phyloP scores from a whole-genome alignment of 2,888 invertebrate species.

The Leucophenga montana region DNA sequence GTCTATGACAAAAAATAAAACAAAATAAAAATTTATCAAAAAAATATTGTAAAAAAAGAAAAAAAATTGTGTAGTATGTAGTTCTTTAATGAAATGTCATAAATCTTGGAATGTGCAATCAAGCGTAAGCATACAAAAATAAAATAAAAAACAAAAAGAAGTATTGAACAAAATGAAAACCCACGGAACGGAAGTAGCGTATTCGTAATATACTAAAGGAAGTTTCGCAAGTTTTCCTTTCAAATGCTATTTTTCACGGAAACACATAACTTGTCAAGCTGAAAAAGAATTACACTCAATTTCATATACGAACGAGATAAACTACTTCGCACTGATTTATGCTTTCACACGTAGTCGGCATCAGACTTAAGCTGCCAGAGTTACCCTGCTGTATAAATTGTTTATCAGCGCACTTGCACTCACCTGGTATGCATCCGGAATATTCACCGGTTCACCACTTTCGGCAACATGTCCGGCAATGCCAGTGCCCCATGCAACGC shows the following conservation, averaged over 20 bases:
- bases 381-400: background rate
- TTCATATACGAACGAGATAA: background rate
- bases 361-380: background rate
- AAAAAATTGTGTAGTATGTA: background rate
- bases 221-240: background rate
- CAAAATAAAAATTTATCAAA: no score
- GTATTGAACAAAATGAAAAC: no score
- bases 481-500: conserved; percentile 95
- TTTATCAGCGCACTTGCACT: conserved; percentile 27
- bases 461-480: conserved; percentile 96
- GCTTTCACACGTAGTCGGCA: background rate
- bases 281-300: background rate
- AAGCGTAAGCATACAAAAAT: conserved; percentile 11
- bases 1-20: conserved; percentile 33
- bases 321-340: background rate
- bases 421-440: conserved; percentile 95
- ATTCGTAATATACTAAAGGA: no score
- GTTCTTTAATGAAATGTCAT: conserved; percentile 42
- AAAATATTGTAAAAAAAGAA: background rate
- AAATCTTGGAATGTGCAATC: conserved; percentile 48
- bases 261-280: conserved; percentile 3
- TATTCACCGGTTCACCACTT: conserved; percentile 93
- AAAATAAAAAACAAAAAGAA: background rate
- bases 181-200: no score
- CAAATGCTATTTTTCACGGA: background rate